Evolutionary conservation across 2,888 invertebrate species (phyloP), one percentile per base, ranked within the genome.

Genomic region (Drosophila mimetica): DNA sequence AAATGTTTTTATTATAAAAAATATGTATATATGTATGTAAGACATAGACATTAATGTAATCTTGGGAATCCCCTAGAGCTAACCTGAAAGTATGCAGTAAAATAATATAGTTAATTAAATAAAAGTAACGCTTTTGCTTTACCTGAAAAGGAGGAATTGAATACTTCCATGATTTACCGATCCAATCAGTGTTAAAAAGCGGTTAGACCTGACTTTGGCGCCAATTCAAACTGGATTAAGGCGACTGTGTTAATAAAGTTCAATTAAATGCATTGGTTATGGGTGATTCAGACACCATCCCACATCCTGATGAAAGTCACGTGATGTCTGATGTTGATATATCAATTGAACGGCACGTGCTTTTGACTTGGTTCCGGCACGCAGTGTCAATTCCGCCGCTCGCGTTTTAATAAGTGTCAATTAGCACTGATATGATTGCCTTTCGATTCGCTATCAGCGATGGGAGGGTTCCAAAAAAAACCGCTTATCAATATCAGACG

Each of bases 391-490:
- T 70, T 64, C 64, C 47, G 47, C 6, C 47, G 47, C 50, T 42
- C 51, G 41, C 44, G 39, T 72, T 74, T 79, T 83, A 83, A 83
- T 83, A 86, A 86, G 52, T 86, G 83, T 86, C 83, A 83, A 86
- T 78, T 78, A 71, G 52, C 47, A 51, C 59, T 85, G 72, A 78
- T 78, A 63, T 74, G 64, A 53, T 57, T 61, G 48, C 52, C 46
- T 50, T 65, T 71, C 57, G 37, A 72, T 77, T 51, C 57, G 60
- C 46, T 61, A 67, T 79, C 63, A 65, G 53, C 53, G 36, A 42
- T 58, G 52, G 16, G 51, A n/a, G 50, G 53, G 37, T 42, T 50
- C 47, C 22, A 44, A 65, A 57, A 42, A 47, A 37, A 20, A 7
- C 5, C 16, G 13, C 76, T 86, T 85, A 87, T 81, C 82, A 69